phyloP scores from a whole-genome alignment of 1,140 invertebrate species.

The Cyrtorhinus lividipennis region DNA sequence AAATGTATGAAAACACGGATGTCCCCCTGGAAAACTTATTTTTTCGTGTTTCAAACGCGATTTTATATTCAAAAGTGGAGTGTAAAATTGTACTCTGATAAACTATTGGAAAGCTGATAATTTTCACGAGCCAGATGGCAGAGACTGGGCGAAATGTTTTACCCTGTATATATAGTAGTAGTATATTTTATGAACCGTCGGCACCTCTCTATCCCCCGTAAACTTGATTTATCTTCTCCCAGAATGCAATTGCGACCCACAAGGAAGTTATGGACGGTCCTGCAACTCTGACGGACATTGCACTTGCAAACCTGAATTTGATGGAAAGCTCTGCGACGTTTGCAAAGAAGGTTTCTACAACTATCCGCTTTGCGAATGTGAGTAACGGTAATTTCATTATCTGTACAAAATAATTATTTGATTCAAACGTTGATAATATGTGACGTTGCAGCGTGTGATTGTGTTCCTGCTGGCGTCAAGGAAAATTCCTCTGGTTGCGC shows the following conservation, averaged over 20 bases:
- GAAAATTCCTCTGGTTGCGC: conserved; percentile 80
- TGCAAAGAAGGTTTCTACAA: conserved; percentile 96
- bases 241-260: conserved; percentile 82
- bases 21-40: too few species aligned
- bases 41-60: too few species aligned
- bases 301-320: conserved; percentile 74
- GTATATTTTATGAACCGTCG: too few species aligned
- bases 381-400: conserved; percentile 3
- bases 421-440: conserved; percentile 5
- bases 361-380: conserved; percentile 86
- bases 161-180: too few species aligned
- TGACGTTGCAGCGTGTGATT: conserved; percentile 70
- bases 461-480: conserved; percentile 87
- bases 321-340: conserved; percentile 60
- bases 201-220: too few species aligned
- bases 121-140: too few species aligned
- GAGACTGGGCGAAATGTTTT: too few species aligned
- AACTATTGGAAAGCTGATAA: too few species aligned
- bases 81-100: too few species aligned
- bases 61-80: too few species aligned
- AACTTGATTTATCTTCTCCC: too few species aligned
- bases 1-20: too few species aligned
- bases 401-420: not conserved
- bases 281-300: conserved; percentile 81
- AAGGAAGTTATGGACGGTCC: conserved; percentile 76